phyloP scores from a whole-genome alignment of 2,113 vertebrate genomes.

The Heterotilapia buettikoferi region DNA sequence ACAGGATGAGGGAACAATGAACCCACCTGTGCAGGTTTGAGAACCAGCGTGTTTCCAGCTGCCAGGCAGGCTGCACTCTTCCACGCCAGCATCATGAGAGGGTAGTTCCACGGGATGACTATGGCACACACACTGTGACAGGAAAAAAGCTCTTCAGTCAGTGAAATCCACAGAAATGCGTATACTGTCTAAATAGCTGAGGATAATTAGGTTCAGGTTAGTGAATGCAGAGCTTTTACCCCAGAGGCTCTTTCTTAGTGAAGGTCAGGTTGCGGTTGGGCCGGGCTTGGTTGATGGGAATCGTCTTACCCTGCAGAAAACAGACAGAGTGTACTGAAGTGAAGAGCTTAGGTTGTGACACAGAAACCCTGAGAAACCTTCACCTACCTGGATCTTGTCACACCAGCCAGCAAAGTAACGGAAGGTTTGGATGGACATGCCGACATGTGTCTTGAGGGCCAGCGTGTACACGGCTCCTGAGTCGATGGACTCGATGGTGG shows the following conservation, averaged over 20 bases:
- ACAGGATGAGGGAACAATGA: not conserved
- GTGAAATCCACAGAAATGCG: not conserved
- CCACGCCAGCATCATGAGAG: conserved; percentile 89
- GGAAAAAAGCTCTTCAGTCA: not conserved
- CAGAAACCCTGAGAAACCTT: not conserved
- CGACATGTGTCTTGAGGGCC: conserved; percentile 79
- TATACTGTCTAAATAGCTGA: not conserved
- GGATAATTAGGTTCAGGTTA: not conserved
- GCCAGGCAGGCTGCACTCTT: conserved; percentile 83
- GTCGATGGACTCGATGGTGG: conserved; percentile 77
- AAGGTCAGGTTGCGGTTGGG: conserved; percentile 80
- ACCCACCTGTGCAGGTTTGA: conserved; percentile 83
- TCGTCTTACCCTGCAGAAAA: conserved; percentile 71
- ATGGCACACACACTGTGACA: conserved; percentile 80
- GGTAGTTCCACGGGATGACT: conserved; percentile 87
- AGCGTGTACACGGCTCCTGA: conserved; percentile 80
- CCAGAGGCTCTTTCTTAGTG: conserved; percentile 75
- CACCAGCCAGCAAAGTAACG: conserved; percentile 82
- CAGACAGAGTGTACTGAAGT: not conserved
- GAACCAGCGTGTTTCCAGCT: conserved; percentile 82
- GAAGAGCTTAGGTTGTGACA: not conserved
- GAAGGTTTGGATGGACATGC: conserved; percentile 82
- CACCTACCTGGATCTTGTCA: conserved; percentile 77
- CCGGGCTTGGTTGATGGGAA: conserved; percentile 80
- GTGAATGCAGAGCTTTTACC: conserved; percentile 31